Conservation (phyloP, 1,140 invertebrate genomes). For the Meteorus sp. region DNA sequence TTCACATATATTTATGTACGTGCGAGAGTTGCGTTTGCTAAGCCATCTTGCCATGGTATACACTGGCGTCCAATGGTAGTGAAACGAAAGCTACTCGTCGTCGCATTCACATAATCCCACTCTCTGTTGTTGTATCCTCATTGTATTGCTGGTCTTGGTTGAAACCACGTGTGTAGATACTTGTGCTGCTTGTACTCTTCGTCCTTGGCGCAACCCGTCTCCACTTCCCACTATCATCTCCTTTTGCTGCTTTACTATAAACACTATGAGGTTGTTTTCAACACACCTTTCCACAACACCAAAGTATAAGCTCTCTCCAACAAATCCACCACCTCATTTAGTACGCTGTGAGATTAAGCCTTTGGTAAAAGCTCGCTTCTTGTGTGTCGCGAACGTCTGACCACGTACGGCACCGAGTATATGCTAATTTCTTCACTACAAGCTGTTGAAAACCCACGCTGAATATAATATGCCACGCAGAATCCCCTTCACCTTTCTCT, state of each 20-base stretch:
- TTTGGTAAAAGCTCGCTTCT: constrained; percentile 52
- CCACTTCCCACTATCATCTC: no score
- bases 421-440: constrained; percentile 27
- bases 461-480: constrained; percentile 17
- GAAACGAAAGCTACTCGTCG: constrained; percentile 34
- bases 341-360: constrained; percentile 52
- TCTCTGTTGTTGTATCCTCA: no score
- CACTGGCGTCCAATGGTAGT: constrained; percentile 32
- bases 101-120: constrained; percentile 51
- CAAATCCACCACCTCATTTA: constrained; percentile 61
- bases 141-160: no score
- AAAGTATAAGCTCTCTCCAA: constrained; percentile 59
- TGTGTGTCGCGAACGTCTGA: constrained; percentile 50
- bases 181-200: no score
- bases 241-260: constrained; percentile 18
- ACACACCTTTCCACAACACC: no score
- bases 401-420: constrained; percentile 48
- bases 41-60: constrained; percentile 15
- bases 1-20: not conserved
- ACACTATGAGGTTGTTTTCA: no score
- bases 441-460: not conserved
- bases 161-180: no score
- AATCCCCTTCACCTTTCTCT: no score
- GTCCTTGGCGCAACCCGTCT: no score
- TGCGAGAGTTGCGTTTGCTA: constrained; percentile 17